Percentiles rank a stretch among this genome's conserved stretches.
phyloP scores from a whole-genome alignment of 2,113 vertebrate species.

The Potamarius usumacintae region DNA sequence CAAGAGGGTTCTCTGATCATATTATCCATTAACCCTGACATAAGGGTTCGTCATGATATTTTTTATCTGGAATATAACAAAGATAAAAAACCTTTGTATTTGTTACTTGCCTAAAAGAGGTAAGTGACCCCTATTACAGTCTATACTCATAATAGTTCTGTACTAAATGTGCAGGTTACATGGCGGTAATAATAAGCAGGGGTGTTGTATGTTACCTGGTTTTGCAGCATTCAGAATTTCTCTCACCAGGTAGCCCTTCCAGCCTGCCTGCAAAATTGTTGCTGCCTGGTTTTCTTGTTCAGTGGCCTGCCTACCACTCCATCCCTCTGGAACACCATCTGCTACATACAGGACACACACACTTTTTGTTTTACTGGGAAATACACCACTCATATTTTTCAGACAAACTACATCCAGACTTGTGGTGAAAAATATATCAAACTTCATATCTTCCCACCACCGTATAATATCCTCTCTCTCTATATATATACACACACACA shows the following conservation, averaged over 20 bases:
- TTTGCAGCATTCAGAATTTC: constrained; percentile 65
- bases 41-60: background rate
- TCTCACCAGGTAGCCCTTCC: constrained; percentile 60
- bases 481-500: too few species aligned
- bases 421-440: too few species aligned
- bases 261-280: constrained; percentile 68
- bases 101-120: background rate
- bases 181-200: background rate
- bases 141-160: background rate
- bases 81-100: background rate
- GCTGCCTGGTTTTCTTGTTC: constrained; percentile 68
- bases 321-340: constrained; percentile 55
- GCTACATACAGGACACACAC: constrained; percentile 25
- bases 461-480: too few species aligned
- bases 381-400: too few species aligned
- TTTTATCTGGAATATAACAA: background rate
- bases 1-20: constrained; percentile 18
- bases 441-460: too few species aligned
- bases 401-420: too few species aligned
- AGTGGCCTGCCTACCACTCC: constrained; percentile 66
- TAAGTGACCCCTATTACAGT: background rate
- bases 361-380: too few species aligned
- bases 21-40: constrained; percentile 36
- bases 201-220: constrained; percentile 61
- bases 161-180: background rate